Base-by-base conservation (phyloP, 1,140 invertebrate genomes). In the Lineus longissimus region DNA sequence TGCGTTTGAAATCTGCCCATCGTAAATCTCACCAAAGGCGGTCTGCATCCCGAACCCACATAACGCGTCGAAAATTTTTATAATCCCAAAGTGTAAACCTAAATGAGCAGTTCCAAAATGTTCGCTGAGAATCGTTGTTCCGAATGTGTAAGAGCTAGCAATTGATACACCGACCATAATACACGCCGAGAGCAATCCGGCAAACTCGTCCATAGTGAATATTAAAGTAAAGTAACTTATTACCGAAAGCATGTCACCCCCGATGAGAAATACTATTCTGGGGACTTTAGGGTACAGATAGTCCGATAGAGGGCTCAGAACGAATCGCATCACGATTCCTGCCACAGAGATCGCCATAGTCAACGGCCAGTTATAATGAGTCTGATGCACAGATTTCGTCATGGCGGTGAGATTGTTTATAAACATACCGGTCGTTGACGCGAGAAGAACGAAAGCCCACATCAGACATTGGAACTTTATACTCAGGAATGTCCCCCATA, bases 321-420 rank as follows among this genome's bases (percentile, higher is more conserved):
- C n/a, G 25, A 51, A 19, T 4, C 47, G 47, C 47, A 51, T 51
- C n/a, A 51, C 47, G 6, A n/a, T 19, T n/a, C 47, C 47, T 4
- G 47, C n/a, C 25, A 51, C 4, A 4, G 47, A 23, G 6, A 23
- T n/a, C 4, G 25, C 25, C 47, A 51, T 19, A 6, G 25, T 27
- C 19, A 51, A 9, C 9, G 25, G 19, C n/a, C 19, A 51, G 19
- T 23, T 27, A 27, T 7, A 51, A 23, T 51, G 47, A 27, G 4
- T 27, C 19, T 7, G 47, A 51, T 51, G 47, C 47, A 51, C 47
- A 27, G 47, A 51, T 51, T 51, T 51, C n/a, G 25, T 23, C 47
- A 27, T 51, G n/a, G 47, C 19, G 9, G 19, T 27, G 6, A 51
- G 9, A 27, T 51, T 51, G 47, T 6, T 7, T n/a, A 51, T 27